Evolutionary conservation across 2,797 vertebrate species (phyloP).

Genomic region (Hoplostethus mediterraneus): DNA sequence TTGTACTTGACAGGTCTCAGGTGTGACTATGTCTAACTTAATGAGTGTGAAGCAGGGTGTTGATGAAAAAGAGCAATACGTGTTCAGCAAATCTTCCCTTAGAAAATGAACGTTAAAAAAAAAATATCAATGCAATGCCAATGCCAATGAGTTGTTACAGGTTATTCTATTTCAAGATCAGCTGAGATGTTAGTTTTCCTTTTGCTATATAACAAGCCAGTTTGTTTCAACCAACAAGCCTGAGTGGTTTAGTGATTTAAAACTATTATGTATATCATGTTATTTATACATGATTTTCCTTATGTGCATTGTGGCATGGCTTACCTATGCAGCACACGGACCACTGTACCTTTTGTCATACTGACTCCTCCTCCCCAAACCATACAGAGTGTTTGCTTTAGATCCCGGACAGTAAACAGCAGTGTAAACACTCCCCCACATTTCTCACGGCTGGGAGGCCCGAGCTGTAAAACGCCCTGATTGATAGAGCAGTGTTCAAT

Average conservation of each 20-base stretch:
- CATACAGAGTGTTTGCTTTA: slow-evolving; percentile 62
- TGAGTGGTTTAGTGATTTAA: slow-evolving; percentile 22
- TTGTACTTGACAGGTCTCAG: slow-evolving; percentile 42
- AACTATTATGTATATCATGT: slow-evolving; percentile 14
- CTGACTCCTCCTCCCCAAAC: slow-evolving; percentile 39
- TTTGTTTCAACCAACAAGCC: neutral
- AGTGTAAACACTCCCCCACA: slow-evolving; percentile 82
- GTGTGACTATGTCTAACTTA: slow-evolving; percentile 55
- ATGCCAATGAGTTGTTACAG: slow-evolving; percentile 9
- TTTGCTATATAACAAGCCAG: slow-evolving; percentile 35
- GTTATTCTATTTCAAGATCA: slow-evolving; percentile 12
- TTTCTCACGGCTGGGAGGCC: slow-evolving; percentile 79
- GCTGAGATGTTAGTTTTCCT: slow-evolving; percentile 9
- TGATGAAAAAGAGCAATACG: slow-evolving; percentile 43
- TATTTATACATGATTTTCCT: slow-evolving; percentile 25
- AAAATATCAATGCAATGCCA: neutral
- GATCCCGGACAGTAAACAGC: slow-evolving; percentile 73
- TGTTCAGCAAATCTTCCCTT: slow-evolving; percentile 23
- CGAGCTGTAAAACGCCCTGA: slow-evolving; percentile 82
- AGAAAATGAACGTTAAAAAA: slow-evolving; percentile 5
- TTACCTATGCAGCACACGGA: slow-evolving; percentile 23
- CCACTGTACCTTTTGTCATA: slow-evolving; percentile 33
- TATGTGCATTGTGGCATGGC: slow-evolving; percentile 28
- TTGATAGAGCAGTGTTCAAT: slow-evolving; percentile 83
- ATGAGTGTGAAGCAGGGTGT: slow-evolving; percentile 51